These are phyloP conservation scores for Cryptoblepharus egeriae DNA, from an alignment of 2,797 vertebrate species.

Conservation along the genomic window DNA sequence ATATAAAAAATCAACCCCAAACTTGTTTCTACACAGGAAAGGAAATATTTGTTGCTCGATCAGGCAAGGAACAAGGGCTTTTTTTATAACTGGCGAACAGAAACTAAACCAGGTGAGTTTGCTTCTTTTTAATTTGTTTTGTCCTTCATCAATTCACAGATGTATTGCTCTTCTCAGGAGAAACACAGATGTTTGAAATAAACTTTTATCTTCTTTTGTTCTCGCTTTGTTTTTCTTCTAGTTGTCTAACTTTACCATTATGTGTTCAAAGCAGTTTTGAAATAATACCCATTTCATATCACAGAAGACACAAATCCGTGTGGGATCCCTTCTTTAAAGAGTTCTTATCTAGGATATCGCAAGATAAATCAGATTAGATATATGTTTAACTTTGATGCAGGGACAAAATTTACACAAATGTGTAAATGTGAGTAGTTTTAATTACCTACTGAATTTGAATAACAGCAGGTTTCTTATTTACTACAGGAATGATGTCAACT, in stretches of 20 bases:
- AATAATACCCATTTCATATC: background rate
- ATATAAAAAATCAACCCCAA: background rate
- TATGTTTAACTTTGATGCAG: background rate
- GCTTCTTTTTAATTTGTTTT: background rate
- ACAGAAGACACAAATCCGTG: background rate
- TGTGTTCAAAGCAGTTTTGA: background rate
- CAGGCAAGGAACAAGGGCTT: slow-evolving; percentile 86
- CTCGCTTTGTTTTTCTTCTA: background rate
- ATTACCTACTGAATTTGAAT: background rate
- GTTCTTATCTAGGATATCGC: background rate
- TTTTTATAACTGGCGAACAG: slow-evolving; percentile 84
- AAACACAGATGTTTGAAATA: background rate
- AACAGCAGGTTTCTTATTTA: background rate
- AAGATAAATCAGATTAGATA: background rate
- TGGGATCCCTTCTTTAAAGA: background rate
- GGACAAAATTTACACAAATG: background rate
- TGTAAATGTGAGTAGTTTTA: too few species aligned
- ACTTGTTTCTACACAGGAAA: slow-evolving; percentile 79
- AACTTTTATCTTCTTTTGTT: background rate
- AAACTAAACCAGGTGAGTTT: slow-evolving; percentile 80
- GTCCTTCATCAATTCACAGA: slow-evolving; percentile 5
- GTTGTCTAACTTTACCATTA: background rate
- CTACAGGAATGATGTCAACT: background rate
- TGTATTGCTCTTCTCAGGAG: background rate
- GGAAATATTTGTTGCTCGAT: slow-evolving; percentile 85